phyloP scores from a whole-genome alignment of 1,140 invertebrate genomes.

The Bacillus rossius region DNA sequence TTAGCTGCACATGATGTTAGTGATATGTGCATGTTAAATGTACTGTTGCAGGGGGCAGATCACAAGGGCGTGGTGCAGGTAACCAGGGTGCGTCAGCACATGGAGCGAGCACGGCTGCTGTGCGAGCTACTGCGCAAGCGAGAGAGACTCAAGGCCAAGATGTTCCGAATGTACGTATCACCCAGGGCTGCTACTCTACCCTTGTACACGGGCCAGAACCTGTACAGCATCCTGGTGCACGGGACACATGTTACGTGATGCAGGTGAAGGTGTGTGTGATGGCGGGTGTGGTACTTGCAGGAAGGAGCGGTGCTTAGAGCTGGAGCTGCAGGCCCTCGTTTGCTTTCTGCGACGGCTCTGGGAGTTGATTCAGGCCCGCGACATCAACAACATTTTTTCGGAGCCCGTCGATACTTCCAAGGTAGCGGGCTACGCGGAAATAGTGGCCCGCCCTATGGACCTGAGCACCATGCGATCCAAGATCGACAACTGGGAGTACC shows the following conservation, averaged over 20 bases:
- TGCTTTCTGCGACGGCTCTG: slow-evolving; percentile 68
- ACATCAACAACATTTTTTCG: slow-evolving; percentile 48
- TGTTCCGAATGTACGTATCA: slow-evolving; percentile 59
- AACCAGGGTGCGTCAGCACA: slow-evolving; percentile 71
- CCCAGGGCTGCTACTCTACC: no score
- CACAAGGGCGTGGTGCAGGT: no score
- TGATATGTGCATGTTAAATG: no score
- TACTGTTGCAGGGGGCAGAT: slow-evolving; percentile 4
- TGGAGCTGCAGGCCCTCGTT: slow-evolving; percentile 75
- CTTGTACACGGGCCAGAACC: no score
- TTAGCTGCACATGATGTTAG: no score
- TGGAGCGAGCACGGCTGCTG: slow-evolving; percentile 86
- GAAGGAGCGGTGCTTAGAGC: slow-evolving; percentile 71
- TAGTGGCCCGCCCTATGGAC: slow-evolving; percentile 55
- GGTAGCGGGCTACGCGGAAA: slow-evolving; percentile 43
- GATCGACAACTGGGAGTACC: slow-evolving; percentile 45
- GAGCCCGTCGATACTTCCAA: slow-evolving; percentile 50
- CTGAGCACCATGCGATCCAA: slow-evolving; percentile 47
- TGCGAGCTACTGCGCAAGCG: slow-evolving; percentile 93
- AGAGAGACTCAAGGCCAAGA: slow-evolving; percentile 89
- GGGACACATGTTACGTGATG: no score
- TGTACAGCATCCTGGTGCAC: no score
- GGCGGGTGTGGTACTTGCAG: no score
- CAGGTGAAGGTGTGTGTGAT: no score
- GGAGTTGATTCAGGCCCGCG: slow-evolving; percentile 50